Evolutionary conservation across 2,113 vertebrate genomes (phyloP), one percentile per base, ranked within the genome.

Genomic region (Sceloporus tristichus): DNA sequence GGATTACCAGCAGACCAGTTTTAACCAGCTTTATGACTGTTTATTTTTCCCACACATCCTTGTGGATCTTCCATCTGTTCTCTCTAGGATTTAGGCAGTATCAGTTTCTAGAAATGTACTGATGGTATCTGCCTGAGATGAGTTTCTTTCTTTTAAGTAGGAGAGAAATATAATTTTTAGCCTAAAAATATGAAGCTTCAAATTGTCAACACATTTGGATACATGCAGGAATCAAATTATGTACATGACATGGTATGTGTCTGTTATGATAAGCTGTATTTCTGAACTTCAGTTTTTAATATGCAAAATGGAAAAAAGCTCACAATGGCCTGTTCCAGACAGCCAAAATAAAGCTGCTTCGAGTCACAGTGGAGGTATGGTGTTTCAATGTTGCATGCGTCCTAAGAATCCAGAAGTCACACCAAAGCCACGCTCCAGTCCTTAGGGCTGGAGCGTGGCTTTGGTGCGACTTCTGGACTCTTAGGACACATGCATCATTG

Each of bases 21-120:
- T 53, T 70, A 68, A 1, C 11, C 18, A 16, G 75, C 40, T 66
- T 68, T 23, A 48, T 66, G 40, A 14, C 27, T 85, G 18, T 76
- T 85, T 75, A 62, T 78, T 85, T 85, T 78, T 62, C 75, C 84
- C 74, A 65, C 59, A 5, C 5, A 48, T 78, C 23, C 53, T 85
- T 42, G 14, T n/a, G 5, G 54, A 75, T 75, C 23, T 85, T 27
- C 71, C 71, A 59, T 62, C 71, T 62, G 71, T 62, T 85, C n/a
- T 62, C 8, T 9, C 53, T 3, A 18, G 53, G 8, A 11, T 75
- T 75, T 85, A 34, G 21, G 25, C 21, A 62, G 68, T 23, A 8
- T 73, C 34, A 23, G n/a, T 59, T n/a, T 85, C 27, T 75, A 56
- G 48, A 79, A 8, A 54, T 9, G 42, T 48, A 78, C 29, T 54